Evolutionary conservation across 2,888 invertebrate species (phyloP).

Genomic region (Mystacides longicornis): DNA sequence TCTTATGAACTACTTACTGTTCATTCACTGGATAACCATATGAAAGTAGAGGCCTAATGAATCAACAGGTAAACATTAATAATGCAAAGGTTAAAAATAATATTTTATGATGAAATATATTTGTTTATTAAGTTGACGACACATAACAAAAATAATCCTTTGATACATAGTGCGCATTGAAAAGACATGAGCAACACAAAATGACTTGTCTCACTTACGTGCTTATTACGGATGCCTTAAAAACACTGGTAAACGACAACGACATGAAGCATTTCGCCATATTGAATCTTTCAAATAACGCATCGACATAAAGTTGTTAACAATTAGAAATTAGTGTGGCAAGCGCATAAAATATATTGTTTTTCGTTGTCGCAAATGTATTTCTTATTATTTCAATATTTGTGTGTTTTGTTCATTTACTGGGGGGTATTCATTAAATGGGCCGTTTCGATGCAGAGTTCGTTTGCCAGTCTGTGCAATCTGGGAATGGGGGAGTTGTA

Average conservation of each 20-base stretch:
- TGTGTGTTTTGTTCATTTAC: background rate
- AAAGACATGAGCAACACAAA: too few species aligned
- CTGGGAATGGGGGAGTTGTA: too few species aligned
- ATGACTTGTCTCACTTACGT: background rate
- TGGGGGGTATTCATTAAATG: background rate
- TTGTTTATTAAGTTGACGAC: background rate
- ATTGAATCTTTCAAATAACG: background rate
- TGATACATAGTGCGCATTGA: background rate
- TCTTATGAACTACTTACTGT: background rate
- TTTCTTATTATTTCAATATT: background rate
- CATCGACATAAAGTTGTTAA: background rate
- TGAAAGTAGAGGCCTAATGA: background rate
- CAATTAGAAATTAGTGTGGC: background rate
- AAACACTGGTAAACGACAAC: background rate
- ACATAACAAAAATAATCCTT: background rate
- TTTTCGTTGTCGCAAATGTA: background rate
- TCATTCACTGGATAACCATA: background rate
- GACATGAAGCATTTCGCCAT: background rate
- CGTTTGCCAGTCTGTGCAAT: too few species aligned
- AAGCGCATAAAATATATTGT: background rate
- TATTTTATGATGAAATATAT: background rate
- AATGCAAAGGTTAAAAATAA: background rate
- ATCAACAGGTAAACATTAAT: background rate
- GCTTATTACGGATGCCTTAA: background rate
- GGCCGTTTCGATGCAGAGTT: too few species aligned